These are phyloP conservation scores for Acanthurus leucopareius DNA, from an alignment of 2,797 vertebrate genomes.

Conservation along the genomic window DNA sequence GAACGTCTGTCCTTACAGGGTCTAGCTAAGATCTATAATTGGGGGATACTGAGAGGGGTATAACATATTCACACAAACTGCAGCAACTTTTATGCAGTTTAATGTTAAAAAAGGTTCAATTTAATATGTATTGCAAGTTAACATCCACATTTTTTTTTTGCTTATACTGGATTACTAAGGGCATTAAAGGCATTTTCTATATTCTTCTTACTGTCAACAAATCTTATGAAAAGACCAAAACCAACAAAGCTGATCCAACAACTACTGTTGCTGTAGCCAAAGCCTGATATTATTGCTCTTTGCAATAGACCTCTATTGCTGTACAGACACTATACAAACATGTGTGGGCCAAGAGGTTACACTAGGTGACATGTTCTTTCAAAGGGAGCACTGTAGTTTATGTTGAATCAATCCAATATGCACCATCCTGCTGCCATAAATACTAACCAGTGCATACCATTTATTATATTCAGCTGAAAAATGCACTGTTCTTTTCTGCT, in stretches of 20 bases:
- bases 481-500: too few relatives aligned
- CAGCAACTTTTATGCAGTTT: not conserved
- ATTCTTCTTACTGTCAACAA: not conserved
- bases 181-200: not conserved
- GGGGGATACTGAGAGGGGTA: not conserved
- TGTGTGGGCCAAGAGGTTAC: not conserved
- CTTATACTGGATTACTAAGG: not conserved
- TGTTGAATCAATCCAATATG: not conserved
- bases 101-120: not conserved
- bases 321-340: not conserved
- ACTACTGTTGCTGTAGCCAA: not conserved
- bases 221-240: not conserved
- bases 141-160: not conserved
- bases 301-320: not conserved
- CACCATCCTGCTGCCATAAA: not conserved
- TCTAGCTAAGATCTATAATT: not conserved
- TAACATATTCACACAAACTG: not conserved
- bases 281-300: not conserved
- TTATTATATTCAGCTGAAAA: too few relatives aligned
- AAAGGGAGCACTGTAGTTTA: conserved; percentile 1
- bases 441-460: too few relatives aligned
- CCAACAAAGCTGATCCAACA: not conserved
- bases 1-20: not conserved
- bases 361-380: not conserved
- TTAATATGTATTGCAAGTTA: not conserved